Percentiles rank a stretch among this genome's conserved stretches.
Evolutionary conservation across 2,113 vertebrate genomes (phyloP).

Genomic region (Dasyornis broadbenti): DNA sequence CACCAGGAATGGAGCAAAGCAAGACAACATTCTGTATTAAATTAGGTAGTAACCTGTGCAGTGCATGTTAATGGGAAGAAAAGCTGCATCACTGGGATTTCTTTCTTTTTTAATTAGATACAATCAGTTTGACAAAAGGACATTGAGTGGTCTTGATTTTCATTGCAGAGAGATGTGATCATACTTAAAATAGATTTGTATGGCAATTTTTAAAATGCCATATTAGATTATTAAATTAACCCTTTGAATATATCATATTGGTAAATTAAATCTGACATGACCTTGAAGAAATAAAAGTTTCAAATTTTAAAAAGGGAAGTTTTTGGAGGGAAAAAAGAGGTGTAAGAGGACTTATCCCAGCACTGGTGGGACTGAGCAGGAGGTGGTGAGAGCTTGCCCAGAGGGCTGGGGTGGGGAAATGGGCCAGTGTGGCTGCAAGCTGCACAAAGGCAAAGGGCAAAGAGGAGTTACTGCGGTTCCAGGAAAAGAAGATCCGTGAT

Average conservation of each 20-base stretch:
- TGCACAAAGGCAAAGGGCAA: background rate
- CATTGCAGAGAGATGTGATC: conserved; percentile 58
- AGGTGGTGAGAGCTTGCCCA: background rate
- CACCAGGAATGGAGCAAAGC: conserved; percentile 1
- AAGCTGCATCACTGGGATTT: conserved; percentile 32
- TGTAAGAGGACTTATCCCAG: background rate
- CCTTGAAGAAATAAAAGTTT: conserved; percentile 41
- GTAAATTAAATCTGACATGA: conserved; percentile 41
- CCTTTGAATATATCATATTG: background rate
- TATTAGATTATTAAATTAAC: conserved; percentile 56
- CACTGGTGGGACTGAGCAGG: background rate
- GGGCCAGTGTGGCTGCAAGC: background rate
- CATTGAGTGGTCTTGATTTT: conserved; percentile 62
- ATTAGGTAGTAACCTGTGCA: conserved; percentile 16
- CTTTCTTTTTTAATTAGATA: conserved; percentile 61
- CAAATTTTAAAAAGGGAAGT: background rate
- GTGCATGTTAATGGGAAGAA: conserved; percentile 51
- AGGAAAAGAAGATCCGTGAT: background rate
- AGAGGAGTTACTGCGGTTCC: background rate
- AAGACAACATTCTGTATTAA: conserved; percentile 16
- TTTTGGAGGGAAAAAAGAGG: background rate
- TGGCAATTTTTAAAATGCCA: conserved; percentile 24
- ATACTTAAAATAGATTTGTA: conserved; percentile 48
- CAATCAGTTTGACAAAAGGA: conserved; percentile 70
- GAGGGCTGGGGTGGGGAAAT: background rate